Evolutionary conservation across 2,888 invertebrate genomes (phyloP), one percentile per base, ranked within the genome.

Genomic region (Nymphalis c-album): DNA sequence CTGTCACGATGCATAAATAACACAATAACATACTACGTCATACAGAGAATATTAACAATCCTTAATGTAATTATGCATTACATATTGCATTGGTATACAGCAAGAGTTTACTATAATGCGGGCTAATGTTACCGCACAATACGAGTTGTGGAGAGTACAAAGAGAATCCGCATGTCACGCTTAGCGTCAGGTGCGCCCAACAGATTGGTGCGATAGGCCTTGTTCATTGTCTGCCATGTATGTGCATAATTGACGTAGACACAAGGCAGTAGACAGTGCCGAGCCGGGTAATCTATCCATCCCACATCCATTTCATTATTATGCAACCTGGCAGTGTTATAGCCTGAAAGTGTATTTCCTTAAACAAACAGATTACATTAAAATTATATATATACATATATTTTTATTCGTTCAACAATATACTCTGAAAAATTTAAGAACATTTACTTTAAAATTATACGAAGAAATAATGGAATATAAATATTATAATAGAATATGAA

Each of bases 151-250:
- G 61, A 50, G 67, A 40, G 71, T 77, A 88, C 86, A 88, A 87
- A 89, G 88, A 83, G 86, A 82, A 82, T 82, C 75, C 77, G 74
- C 82, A 81, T 84, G 85, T 86, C 84, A 82, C 74, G 73, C 74
- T 74, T 73, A 77, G 75, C 80, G 83, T 79, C 87, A 86, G 85
- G 82, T 86, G 85, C 78, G 74, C 72, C 79, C 77, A 81, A 80
- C 85, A 84, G 85, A 82, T 81, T 82, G 82, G 78, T 79, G 79
- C 71, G 84, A 85, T 83, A 81, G 81, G 77, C 80, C 80, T 73
- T 77, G 83, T 84, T 84, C 81, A 87, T 87, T 87, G 85, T 87
- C 76, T 78, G 74, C 72, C 75, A 65, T 79, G 79, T 80, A 80
- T 80, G 78, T 81, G 80, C 83, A 83, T 86, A 85, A 86, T 86